Evolutionary conservation across 2,797 vertebrate genomes (phyloP).

Genomic region (Phrynocephalus guinanensis): DNA sequence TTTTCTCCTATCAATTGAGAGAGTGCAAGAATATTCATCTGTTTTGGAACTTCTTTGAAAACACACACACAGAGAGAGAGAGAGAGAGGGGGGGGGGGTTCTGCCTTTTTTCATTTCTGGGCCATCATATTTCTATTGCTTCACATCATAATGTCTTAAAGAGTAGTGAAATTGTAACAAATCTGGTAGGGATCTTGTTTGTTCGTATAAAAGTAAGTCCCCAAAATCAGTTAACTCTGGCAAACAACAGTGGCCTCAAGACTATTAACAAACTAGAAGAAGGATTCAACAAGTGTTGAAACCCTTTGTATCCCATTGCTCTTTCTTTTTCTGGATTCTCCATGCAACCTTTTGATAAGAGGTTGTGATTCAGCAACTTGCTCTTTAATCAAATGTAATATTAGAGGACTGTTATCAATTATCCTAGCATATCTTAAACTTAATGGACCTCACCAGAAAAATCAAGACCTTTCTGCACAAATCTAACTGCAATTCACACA

Average conservation of each 20-base stretch:
- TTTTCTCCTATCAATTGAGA: too few species aligned
- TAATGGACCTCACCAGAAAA: neutral
- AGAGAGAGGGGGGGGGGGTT: too few species aligned
- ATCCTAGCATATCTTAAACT: neutral
- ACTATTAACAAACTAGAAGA: too few species aligned
- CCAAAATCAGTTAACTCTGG: neutral
- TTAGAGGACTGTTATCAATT: neutral
- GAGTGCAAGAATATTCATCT: too few species aligned
- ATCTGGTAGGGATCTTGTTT: neutral
- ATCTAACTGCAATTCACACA: neutral
- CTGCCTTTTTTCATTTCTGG: too few species aligned
- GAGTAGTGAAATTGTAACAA: neutral
- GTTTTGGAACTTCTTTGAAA: too few species aligned
- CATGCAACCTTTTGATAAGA: too few species aligned
- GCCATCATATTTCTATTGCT: too few species aligned
- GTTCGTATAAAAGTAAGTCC: neutral
- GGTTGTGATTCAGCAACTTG: neutral
- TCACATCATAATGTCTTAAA: neutral
- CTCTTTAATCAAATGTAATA: conserved; percentile 1
- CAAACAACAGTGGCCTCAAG: neutral
- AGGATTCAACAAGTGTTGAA: too few species aligned
- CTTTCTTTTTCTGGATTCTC: neutral
- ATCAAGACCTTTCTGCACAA: neutral
- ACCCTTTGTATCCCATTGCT: neutral
- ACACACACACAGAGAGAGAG: too few species aligned